Conservation (phyloP, 2,113 vertebrate genomes). For the Ellobius talpinus region DNA sequence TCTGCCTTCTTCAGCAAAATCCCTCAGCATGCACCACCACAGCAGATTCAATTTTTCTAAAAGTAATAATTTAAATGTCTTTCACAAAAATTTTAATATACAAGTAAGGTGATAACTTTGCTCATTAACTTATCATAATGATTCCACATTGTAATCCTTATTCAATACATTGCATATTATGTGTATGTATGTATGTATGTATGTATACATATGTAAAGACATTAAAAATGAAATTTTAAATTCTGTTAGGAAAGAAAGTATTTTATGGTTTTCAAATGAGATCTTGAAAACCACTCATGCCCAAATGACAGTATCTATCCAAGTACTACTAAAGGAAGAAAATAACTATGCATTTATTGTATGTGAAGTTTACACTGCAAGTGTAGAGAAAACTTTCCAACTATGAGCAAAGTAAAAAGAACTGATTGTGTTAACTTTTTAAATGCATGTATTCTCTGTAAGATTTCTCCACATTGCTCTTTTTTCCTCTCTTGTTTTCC, state of each 20-base stretch:
- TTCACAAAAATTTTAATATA: not conserved
- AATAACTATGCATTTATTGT: not conserved
- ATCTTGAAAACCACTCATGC: not conserved
- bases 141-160: not conserved
- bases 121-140: not conserved
- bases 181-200: not conserved
- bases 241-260: not conserved
- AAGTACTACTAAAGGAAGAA: not conserved
- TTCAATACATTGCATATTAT: not conserved
- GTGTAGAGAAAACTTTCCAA: not conserved
- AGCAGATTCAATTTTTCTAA: not conserved
- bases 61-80: not conserved
- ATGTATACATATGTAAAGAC: not conserved
- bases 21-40: not conserved
- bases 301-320: not conserved
- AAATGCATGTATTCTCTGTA: not conserved
- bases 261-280: not conserved
- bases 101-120: not conserved
- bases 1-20: not conserved
- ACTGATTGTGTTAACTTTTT: not conserved
- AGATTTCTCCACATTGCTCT: too few species aligned
- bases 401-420: not conserved
- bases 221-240: not conserved
- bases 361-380: not conserved
- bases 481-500: not conserved